Conservation (phyloP, 2,888 invertebrate species). For the Agrilus cyanescens region DNA sequence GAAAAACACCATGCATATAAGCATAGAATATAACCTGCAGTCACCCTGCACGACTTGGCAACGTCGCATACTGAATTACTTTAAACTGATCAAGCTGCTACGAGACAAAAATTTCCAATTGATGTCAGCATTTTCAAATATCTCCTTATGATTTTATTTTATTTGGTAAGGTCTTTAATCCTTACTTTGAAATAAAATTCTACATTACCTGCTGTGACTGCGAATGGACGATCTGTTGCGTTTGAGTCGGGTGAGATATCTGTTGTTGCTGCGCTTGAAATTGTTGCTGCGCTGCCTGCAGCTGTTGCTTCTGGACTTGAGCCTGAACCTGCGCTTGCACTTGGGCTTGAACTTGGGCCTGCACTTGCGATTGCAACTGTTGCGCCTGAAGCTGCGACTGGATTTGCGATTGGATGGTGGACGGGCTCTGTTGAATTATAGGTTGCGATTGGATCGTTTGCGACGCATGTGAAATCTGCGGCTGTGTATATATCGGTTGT, state of each 20-base stretch:
- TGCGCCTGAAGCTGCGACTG: conserved; percentile 14
- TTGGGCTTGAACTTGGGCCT: conserved; percentile 10
- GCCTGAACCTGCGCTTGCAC: conserved; percentile 6
- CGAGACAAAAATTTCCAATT: too few species aligned
- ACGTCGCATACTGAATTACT: too few species aligned
- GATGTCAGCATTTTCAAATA: too few species aligned
- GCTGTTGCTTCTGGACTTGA: neutral
- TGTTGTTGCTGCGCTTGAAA: conserved; percentile 1
- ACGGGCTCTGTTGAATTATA: too few species aligned
- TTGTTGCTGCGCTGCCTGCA: conserved; percentile 10
- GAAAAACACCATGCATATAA: too few species aligned
- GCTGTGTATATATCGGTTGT: neutral
- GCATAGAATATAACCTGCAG: too few species aligned
- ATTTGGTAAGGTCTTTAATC: too few species aligned
- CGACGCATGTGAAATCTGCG: conserved; percentile 9
- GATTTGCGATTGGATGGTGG: conserved; percentile 13
- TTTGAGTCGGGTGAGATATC: too few species aligned
- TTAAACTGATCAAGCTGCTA: too few species aligned
- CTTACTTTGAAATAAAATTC: too few species aligned
- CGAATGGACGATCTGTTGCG: conserved; percentile 21
- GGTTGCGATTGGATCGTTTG: conserved; percentile 14
- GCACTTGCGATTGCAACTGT: conserved; percentile 9
- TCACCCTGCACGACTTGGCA: too few species aligned
- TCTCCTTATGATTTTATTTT: too few species aligned
- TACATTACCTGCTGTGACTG: conserved; percentile 22